phyloP scores from a whole-genome alignment of 1,140 invertebrate genomes.

The Littorina saxatilis region DNA sequence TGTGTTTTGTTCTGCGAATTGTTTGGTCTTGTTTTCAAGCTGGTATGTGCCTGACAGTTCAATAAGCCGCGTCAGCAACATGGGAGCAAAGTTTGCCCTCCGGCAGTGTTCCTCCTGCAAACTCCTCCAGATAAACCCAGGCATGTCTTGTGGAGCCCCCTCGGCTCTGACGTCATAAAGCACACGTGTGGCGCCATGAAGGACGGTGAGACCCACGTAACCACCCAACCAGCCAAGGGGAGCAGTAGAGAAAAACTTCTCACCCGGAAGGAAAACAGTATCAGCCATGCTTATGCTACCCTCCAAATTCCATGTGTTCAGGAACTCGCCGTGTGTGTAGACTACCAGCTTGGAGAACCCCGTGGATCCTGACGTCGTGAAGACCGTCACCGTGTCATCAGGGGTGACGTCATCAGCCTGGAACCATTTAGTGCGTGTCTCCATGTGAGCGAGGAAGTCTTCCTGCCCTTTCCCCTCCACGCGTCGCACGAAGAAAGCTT shows the following conservation, averaged over 20 bases:
- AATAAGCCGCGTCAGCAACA: not conserved
- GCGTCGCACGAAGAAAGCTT: slow-evolving; percentile 19
- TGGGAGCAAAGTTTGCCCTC: not conserved
- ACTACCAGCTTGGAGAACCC: slow-evolving; percentile 28
- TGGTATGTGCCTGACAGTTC: too few species aligned
- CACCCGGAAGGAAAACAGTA: not conserved
- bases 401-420: not conserved
- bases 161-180: slow-evolving; percentile 19
- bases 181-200: not conserved
- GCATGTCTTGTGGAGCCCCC: not conserved
- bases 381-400: slow-evolving; percentile 8
- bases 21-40: too few species aligned
- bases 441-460: slow-evolving; percentile 4
- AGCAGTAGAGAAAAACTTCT: not conserved
- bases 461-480: not conserved
- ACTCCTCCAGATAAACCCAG: not conserved
- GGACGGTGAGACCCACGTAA: not conserved
- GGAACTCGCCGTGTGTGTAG: not conserved
- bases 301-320: not conserved
- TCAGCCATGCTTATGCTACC: fast-evolving
- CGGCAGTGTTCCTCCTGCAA: slow-evolving; percentile 8
- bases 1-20: too few species aligned
- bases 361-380: slow-evolving; percentile 28
- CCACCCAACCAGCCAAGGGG: slow-evolving; percentile 26
- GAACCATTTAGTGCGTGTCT: not conserved